Percentiles rank a stretch among this genome's conserved stretches.
Evolutionary conservation across 2,888 invertebrate genomes (phyloP).

Genomic region (Drepanosiphum platanoidis): DNA sequence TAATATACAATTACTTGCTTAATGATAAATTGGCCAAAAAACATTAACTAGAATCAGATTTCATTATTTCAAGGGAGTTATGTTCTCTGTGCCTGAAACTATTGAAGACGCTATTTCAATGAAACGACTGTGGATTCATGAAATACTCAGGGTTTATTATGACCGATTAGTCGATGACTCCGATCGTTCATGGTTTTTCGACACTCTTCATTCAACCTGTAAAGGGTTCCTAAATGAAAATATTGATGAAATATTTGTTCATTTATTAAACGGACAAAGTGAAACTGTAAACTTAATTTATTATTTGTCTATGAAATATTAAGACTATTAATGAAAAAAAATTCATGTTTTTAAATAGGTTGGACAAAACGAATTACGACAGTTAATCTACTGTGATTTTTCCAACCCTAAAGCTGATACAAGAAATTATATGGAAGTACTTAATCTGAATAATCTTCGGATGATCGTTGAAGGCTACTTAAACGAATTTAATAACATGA

Average conservation of each 20-base stretch:
- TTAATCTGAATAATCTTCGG: constrained; percentile 82
- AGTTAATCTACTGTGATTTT: constrained; percentile 93
- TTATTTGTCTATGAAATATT: too few relatives aligned
- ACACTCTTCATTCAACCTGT: constrained; percentile 75
- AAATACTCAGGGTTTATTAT: constrained; percentile 89
- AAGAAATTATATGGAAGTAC: constrained; percentile 87
- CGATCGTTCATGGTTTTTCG: constrained; percentile 84
- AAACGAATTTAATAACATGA: constrained; percentile 92
- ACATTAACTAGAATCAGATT: background rate
- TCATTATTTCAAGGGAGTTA: constrained; percentile 75
- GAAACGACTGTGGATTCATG: constrained; percentile 94
- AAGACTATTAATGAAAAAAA: too few relatives aligned
- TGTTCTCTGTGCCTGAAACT: constrained; percentile 91
- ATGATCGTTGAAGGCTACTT: constrained; percentile 88
- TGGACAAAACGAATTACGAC: constrained; percentile 83
- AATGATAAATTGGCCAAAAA: background rate
- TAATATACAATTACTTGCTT: background rate
- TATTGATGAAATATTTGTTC: constrained; percentile 77
- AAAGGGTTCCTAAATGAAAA: constrained; percentile 73
- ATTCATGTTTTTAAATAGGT: constrained; percentile 70
- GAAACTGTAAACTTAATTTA: constrained; percentile 7
- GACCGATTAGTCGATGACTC: constrained; percentile 88
- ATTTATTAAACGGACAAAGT: constrained; percentile 69
- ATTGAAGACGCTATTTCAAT: constrained; percentile 85
- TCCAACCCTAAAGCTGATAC: constrained; percentile 92